A percentile compares a stretch with the other conserved stretches of the same genome.
phyloP scores from a whole-genome alignment of 2,888 invertebrate species.

The Xylocampa areola region DNA sequence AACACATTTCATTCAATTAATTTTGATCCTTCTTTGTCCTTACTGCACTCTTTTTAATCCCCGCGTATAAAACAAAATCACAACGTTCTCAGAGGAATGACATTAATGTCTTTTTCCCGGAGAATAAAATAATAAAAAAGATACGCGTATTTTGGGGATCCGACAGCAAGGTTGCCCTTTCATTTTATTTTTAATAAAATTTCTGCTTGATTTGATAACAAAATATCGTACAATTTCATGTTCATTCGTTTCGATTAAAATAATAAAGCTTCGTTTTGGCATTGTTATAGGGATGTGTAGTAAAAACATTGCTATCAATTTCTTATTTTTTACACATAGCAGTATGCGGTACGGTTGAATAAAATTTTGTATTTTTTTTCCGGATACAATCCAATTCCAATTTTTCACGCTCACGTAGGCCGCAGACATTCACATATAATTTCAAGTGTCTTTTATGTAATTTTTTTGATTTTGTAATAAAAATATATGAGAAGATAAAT shows the following conservation, averaged over 20 bases:
- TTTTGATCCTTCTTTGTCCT: slow-evolving; percentile 37
- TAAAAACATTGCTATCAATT: not conserved
- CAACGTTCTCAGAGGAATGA: slow-evolving; percentile 11
- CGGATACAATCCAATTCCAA: too few species aligned
- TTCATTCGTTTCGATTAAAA: slow-evolving; percentile 8
- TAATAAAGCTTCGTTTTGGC: slow-evolving; percentile 19
- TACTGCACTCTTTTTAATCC: slow-evolving; percentile 31
- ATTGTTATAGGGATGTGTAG: not conserved
- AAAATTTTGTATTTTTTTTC: not conserved
- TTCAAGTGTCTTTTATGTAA: too few species aligned
- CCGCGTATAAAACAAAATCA: slow-evolving; percentile 45
- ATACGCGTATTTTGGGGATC: slow-evolving; percentile 35
- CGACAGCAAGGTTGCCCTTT: not conserved
- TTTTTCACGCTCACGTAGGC: too few species aligned
- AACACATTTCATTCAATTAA: slow-evolving; percentile 35
- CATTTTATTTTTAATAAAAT: not conserved
- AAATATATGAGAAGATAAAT: too few species aligned
- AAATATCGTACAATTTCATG: slow-evolving; percentile 2
- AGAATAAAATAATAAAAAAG: slow-evolving; percentile 9
- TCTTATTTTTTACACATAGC: not conserved
- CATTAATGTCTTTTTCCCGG: slow-evolving; percentile 26
- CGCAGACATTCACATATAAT: too few species aligned
- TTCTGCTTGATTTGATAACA: slow-evolving; percentile 8
- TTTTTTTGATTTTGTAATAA: too few species aligned
- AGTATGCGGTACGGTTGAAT: not conserved